phyloP scores from a whole-genome alignment of 2,113 vertebrate species.

The Paracanthobrama guichenoti region DNA sequence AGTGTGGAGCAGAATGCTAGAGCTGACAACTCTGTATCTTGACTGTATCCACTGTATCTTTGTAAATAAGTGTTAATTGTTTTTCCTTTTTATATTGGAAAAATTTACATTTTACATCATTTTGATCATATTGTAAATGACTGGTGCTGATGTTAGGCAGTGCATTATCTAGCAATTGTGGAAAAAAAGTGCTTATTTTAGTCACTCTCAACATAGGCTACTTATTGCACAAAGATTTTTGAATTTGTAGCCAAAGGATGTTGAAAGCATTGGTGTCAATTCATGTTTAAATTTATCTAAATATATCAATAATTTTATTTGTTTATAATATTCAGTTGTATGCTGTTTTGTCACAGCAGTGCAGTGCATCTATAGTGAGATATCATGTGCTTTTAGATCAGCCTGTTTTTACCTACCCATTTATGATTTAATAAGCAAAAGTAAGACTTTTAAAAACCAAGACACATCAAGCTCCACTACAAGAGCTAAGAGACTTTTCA shows the following conservation, averaged over 20 bases:
- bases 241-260: slow-evolving; percentile 34
- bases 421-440: slow-evolving; percentile 1
- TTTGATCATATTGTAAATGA: slow-evolving; percentile 59
- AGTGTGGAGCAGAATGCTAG: slow-evolving; percentile 53
- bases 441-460: not conserved
- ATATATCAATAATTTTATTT: slow-evolving; percentile 56
- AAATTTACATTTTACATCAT: slow-evolving; percentile 22
- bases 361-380: slow-evolving; percentile 58
- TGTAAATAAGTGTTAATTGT: slow-evolving; percentile 68
- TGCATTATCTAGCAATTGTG: slow-evolving; percentile 46
- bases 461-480: slow-evolving; percentile 13
- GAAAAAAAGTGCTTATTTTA: slow-evolving; percentile 17
- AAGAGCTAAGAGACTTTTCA: slow-evolving; percentile 58
- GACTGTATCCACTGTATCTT: slow-evolving; percentile 66
- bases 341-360: slow-evolving; percentile 68
- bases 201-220: not conserved
- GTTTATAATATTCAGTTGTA: slow-evolving; percentile 61
- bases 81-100: slow-evolving; percentile 61
- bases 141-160: slow-evolving; percentile 64
- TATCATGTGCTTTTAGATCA: slow-evolving; percentile 64
- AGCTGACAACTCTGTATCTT: slow-evolving; percentile 65
- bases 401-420: not conserved
- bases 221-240: slow-evolving; percentile 22
- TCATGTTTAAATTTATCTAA: slow-evolving; percentile 49
- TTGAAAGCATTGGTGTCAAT: slow-evolving; percentile 26